Evolutionary conservation across 2,888 invertebrate species (phyloP), one percentile per base, ranked within the genome.

Genomic region (Athalia circularis): DNA sequence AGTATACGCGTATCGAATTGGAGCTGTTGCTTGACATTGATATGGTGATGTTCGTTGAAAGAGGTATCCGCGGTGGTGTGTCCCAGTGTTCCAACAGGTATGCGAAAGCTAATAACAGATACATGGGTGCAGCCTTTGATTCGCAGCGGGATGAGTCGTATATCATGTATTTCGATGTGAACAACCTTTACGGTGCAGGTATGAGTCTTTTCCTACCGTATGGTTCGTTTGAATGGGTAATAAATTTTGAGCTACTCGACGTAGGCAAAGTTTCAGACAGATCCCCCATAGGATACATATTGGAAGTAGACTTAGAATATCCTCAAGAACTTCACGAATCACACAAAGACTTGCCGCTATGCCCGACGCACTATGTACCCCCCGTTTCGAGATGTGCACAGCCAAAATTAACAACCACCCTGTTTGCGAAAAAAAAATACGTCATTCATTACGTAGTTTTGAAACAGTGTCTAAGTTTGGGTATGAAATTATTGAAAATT

Each of bases 281-380:
- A 72, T 74, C 75, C 61, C 83, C 84, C 61, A 79, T 74, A 11
- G 89, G 88, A 0, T 90, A 87, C 79, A 86, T 91, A 48, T 81
- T 91, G 4, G 89, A 91, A 80, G 90, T 91, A 4, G 90, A 91
- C 79, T 78, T 91, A 47, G 84, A 87, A 50, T 91, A 91, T 82
- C 90, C 90, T 4, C 15, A 83, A 13, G 77, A 84, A 13, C 78
- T 90, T 50, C 90, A 91, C 78, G 84, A 87, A 15, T 3, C n/a
- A 3, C 75, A 79, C 45, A 29, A 65, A 57, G 80, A 80, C 62
- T 57, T 80, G n/a, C 67, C 67, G 3, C 47, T 67, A 3, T 57
- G 61, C 45, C 59, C 68, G 5, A 50, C 9, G 29, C 76, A 65
- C 9, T 65, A 65, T 11, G 45, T n/a, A 4, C 64, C 65, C 11